Evolutionary conservation across 2,113 vertebrate species (phyloP).

Genomic region (Gallinago paraguaiae): DNA sequence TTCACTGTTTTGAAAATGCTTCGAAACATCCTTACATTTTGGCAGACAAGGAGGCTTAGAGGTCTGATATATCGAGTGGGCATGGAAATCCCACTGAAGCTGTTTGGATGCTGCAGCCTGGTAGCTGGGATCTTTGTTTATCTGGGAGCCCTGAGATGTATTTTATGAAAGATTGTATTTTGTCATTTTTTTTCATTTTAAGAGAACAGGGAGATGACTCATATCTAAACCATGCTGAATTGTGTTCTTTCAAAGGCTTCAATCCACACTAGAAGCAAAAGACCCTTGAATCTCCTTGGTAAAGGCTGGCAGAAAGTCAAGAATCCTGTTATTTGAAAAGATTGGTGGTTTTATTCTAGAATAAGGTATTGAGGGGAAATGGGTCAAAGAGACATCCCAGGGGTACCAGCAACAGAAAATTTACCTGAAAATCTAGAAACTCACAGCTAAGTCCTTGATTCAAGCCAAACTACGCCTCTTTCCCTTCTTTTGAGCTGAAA

Average conservation of each 20-base stretch:
- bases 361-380: not conserved
- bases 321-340: not conserved
- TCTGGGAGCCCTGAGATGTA: not conserved
- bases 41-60: not conserved
- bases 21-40: not conserved
- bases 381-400: not conserved
- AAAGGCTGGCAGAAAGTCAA: not conserved
- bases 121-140: not conserved
- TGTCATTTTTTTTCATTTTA: not conserved
- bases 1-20: not conserved
- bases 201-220: not conserved
- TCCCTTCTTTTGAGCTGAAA: not conserved
- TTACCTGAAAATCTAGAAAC: not conserved
- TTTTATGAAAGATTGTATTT: not conserved
- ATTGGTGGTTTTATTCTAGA: not conserved
- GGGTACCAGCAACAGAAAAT: not conserved
- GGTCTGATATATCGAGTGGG: not conserved
- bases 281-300: not conserved
- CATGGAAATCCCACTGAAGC: not conserved
- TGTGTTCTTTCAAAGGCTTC: not conserved
- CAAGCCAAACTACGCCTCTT: not conserved
- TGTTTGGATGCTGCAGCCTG: not conserved
- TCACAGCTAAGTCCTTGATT: not conserved
- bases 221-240: not conserved
- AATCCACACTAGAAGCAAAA: not conserved